Evolutionary conservation across 2,113 vertebrate species (phyloP).

Genomic region (Leptodactylus fuscus): DNA sequence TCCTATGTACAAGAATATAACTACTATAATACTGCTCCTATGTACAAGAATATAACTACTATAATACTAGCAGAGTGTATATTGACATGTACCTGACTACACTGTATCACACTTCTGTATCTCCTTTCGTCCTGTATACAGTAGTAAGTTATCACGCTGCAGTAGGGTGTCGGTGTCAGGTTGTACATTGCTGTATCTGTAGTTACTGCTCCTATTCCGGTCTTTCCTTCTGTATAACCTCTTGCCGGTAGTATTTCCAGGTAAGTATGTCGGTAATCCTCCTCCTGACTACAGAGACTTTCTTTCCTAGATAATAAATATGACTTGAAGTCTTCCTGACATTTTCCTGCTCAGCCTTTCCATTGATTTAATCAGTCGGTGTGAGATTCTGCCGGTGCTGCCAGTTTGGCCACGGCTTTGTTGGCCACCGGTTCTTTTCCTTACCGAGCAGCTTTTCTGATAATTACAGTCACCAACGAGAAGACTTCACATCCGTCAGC

Average conservation of each 20-base stretch:
- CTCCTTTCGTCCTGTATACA: not conserved
- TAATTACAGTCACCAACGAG: slow-evolving; percentile 38
- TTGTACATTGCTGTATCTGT: too few species aligned
- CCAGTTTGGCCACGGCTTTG: slow-evolving; percentile 17
- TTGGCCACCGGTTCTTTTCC: slow-evolving; percentile 34
- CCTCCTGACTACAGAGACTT: slow-evolving; percentile 27
- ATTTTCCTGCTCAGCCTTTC: slow-evolving; percentile 42
- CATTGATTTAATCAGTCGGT: slow-evolving; percentile 52
- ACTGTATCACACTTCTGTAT: too few species aligned
- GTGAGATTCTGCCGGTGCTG: slow-evolving; percentile 49
- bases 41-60: not conserved
- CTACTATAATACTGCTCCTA: not conserved
- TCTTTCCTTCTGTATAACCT: not conserved
- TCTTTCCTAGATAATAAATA: not conserved
- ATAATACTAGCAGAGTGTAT: too few species aligned
- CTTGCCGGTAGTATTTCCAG: slow-evolving; percentile 9
- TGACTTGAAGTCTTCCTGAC: slow-evolving; percentile 30
- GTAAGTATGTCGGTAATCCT: slow-evolving; percentile 3
- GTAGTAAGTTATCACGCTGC: too few species aligned
- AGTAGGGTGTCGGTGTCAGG: too few species aligned
- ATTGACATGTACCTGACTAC: too few species aligned
- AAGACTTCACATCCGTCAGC: slow-evolving; percentile 17
- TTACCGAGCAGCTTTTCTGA: slow-evolving; percentile 44
- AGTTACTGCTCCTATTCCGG: too few species aligned
- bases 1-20: not conserved